A percentile compares a stretch with the other conserved stretches of the same genome.
These are phyloP conservation scores for Genyomyrus donnyi DNA, from an alignment of 2,113 vertebrate species.

Conservation along the genomic window DNA sequence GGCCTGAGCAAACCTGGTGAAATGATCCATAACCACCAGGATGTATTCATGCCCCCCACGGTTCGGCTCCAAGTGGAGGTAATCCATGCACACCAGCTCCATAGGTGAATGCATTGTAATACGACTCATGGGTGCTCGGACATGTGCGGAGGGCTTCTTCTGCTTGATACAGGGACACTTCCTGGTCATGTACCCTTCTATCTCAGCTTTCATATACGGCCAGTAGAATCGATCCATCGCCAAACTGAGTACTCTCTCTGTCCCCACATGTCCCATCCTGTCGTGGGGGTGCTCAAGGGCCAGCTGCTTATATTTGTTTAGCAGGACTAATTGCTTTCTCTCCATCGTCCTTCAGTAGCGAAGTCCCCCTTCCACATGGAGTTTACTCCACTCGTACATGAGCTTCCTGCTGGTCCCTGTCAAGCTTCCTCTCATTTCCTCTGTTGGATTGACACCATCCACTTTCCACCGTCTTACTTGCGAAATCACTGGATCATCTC, in stretches of 20 bases:
- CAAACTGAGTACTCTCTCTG: slow-evolving; percentile 18
- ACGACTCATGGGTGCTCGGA: slow-evolving; percentile 18
- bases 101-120: slow-evolving; percentile 17
- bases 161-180: slow-evolving; percentile 23
- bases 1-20: too few species aligned
- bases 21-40: too few species aligned
- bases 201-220: slow-evolving; percentile 21
- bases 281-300: slow-evolving; percentile 16
- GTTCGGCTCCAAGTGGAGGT: slow-evolving; percentile 13
- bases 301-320: background rate
- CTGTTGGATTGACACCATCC: too few species aligned
- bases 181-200: slow-evolving; percentile 6
- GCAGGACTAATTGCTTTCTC: slow-evolving; percentile 12
- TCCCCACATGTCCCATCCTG: slow-evolving; percentile 26
- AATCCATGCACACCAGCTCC: slow-evolving; percentile 22
- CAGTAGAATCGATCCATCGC: slow-evolving; percentile 22
- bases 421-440: too few species aligned
- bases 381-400: slow-evolving; percentile 3
- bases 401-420: too few species aligned
- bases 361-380: slow-evolving; percentile 2
- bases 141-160: slow-evolving; percentile 6
- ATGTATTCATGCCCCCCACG: background rate
- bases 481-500: too few species aligned
- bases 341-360: slow-evolving; percentile 20
- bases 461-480: too few species aligned